These are phyloP conservation scores for Agonopterix alstromeriana DNA, from an alignment of 2,888 invertebrate genomes.

Conservation along the genomic window DNA sequence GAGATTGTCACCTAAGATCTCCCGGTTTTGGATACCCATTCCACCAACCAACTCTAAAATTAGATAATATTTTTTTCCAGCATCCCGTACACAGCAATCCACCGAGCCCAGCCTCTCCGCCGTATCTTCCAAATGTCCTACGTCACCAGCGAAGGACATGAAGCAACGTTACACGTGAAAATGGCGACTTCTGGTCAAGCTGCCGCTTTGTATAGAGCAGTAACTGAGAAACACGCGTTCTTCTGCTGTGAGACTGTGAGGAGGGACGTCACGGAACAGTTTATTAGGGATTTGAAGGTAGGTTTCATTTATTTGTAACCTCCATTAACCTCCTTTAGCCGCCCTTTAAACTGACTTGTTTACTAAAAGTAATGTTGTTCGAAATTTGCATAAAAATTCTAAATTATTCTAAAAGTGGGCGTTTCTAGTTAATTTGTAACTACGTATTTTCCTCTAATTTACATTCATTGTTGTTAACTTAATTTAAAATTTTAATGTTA, in stretches of 20 bases:
- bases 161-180: slow-evolving; percentile 85
- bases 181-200: slow-evolving; percentile 89
- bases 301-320: background rate
- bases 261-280: slow-evolving; percentile 91
- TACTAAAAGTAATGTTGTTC: too few species aligned
- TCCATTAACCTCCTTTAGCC: background rate
- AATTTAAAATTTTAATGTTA: too few species aligned
- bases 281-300: slow-evolving; percentile 90
- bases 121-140: slow-evolving; percentile 86
- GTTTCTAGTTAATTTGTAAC: too few species aligned
- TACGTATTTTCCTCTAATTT: too few species aligned
- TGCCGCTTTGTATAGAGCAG: slow-evolving; percentile 88
- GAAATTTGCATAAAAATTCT: too few species aligned
- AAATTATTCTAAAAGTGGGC: too few species aligned
- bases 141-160: slow-evolving; percentile 81
- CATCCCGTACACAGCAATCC: slow-evolving; percentile 89
- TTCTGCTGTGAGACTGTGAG: slow-evolving; percentile 95
- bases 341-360: too few species aligned
- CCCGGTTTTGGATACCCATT: too few species aligned
- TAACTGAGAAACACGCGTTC: slow-evolving; percentile 95
- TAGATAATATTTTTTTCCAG: slow-evolving; percentile 51
- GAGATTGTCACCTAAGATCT: too few species aligned
- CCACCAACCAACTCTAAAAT: too few species aligned
- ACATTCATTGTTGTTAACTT: too few species aligned
- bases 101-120: slow-evolving; percentile 85